These are phyloP conservation scores for Oryzias melastigma DNA, from an alignment of 2,113 vertebrate genomes.

Conservation along the genomic window DNA sequence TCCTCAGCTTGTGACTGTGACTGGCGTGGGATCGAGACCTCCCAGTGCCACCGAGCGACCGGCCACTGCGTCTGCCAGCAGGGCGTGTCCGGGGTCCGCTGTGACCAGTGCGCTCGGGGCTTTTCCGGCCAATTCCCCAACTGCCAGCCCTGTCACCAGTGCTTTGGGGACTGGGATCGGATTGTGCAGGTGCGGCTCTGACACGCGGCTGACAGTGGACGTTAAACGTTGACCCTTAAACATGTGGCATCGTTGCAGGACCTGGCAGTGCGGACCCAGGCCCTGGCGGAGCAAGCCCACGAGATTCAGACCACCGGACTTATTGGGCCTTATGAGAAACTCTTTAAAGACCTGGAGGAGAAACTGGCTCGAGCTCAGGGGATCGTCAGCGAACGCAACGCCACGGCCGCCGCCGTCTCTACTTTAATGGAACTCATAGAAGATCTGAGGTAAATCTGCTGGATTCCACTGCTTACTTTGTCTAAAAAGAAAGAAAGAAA, in stretches of 20 bases:
- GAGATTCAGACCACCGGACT: conserved; percentile 88
- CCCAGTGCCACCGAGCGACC: conserved; percentile 86
- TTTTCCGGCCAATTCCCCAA: conserved; percentile 88
- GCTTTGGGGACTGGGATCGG: conserved; percentile 97
- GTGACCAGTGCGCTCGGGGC: conserved; percentile 94
- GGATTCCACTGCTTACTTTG: neutral
- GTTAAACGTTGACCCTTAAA: neutral
- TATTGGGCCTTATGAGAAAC: conserved; percentile 82
- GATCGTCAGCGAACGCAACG: conserved; percentile 84
- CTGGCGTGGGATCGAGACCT: conserved; percentile 82
- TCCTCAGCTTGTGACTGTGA: conserved; percentile 93
- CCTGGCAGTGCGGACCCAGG: conserved; percentile 80
- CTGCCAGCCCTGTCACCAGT: conserved; percentile 92
- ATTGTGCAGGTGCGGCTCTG: conserved; percentile 79
- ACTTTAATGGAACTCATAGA: conserved; percentile 83
- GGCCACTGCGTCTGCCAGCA: conserved; percentile 92
- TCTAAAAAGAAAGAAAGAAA: too few relatives aligned
- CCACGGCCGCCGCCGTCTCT: conserved; percentile 77
- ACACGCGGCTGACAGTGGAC: too few relatives aligned
- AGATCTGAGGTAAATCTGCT: conserved; percentile 82
- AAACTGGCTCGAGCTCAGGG: conserved; percentile 81
- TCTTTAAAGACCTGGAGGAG: conserved; percentile 83
- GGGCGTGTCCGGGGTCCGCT: conserved; percentile 91
- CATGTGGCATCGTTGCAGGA: conserved; percentile 71
- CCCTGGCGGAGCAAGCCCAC: conserved; percentile 76